Base-by-base conservation (phyloP, 2,113 vertebrate species). In the Nibea coibor region DNA sequence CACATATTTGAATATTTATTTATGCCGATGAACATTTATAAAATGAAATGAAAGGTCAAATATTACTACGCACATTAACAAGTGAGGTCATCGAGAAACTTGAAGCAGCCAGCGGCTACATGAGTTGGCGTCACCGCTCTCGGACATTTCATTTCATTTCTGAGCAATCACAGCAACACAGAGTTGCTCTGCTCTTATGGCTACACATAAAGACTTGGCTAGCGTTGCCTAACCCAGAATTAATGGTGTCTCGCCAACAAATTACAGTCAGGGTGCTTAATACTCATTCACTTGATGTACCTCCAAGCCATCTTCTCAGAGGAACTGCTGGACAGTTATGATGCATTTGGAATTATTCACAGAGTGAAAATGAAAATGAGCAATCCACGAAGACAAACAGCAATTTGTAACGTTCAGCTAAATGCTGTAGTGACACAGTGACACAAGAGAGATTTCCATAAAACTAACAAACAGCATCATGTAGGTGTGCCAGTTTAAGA, bases 311-410 rank as follows among this genome's bases (percentile, higher is more conserved):
- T 71, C 50, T 28, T 69, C 59, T 78, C 20, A 57, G 11, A 74
- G 35, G 26, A 11, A 10, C 17, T 10, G 75, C 54, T 39, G n/a
- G 53, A 80, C n/a, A 65, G 22, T 76, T 56, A 67, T 35, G 43
- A 78, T 73, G 39, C 59, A 63, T 71, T 63, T 72, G 22, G 65
- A 62, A 69, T 81, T 45, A 75, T 64, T 64, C 24, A 45, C 50
- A 82, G 54, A 56, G 24, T 45, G 17, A 72, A 74, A 74, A 80
- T 50, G 26, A 62, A 64, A 59, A 56, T 57, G 24, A 75, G 35
- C 28, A 24, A 48, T 77, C 39, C 6, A 14, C 5, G 26, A 43
- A 48, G 12, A 31, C 26, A 67, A 59, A 65, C 24, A 57, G 19
- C 0, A 4, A 0, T 28, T 47, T 75, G 39, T 42, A 28, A 16